phyloP scores from a whole-genome alignment of 2,113 vertebrate genomes.

The human region GRCh38 chr4:80066501-80067000 shows the following conservation, averaged over 20 bases:
- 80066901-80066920: neutral
- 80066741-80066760: neutral
- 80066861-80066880: neutral
- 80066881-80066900: neutral
- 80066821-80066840: neutral
- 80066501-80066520: slow-evolving; percentile 11
- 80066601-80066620: neutral
- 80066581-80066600: neutral
- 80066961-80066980: too few species aligned
- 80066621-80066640: neutral
- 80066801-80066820: neutral
- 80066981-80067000: too few species aligned
- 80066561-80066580: neutral
- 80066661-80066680: neutral
- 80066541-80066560: neutral
- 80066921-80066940: too few species aligned
- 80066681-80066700: neutral
- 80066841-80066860: neutral
- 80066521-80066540: slow-evolving; percentile 1
- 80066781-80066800: neutral
- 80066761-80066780: neutral
- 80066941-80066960: too few species aligned
- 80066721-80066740: neutral
- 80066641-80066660: neutral
- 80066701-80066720: neutral